phyloP scores from a whole-genome alignment of 2,888 invertebrate genomes.

The Latheticus oryzae region DNA sequence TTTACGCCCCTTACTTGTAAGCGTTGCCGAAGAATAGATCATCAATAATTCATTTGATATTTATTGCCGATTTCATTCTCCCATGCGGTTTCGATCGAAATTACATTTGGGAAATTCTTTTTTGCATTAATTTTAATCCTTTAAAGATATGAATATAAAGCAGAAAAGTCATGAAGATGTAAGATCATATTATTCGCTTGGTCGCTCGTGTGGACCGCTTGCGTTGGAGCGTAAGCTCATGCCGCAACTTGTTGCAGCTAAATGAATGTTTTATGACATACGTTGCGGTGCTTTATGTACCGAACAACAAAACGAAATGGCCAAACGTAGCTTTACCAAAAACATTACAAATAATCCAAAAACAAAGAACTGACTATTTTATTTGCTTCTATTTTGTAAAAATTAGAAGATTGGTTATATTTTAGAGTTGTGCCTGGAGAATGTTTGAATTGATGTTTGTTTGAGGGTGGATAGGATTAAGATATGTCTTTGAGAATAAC shows the following conservation, averaged over 20 bases:
- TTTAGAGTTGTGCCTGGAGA: neutral
- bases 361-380: too few species aligned
- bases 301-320: slow-evolving; percentile 24
- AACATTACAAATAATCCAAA: neutral
- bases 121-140: slow-evolving; percentile 15
- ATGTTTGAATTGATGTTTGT: slow-evolving; percentile 8
- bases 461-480: too few species aligned
- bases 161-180: slow-evolving; percentile 44
- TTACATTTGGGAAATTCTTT: slow-evolving; percentile 25
- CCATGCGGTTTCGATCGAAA: slow-evolving; percentile 19
- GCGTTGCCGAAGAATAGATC: slow-evolving; percentile 50
- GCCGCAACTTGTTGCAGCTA: slow-evolving; percentile 46
- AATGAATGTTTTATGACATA: slow-evolving; percentile 48
- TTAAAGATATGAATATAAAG: slow-evolving; percentile 6
- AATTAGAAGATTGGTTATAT: too few species aligned
- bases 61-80: slow-evolving; percentile 49
- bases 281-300: slow-evolving; percentile 30
- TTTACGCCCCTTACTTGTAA: slow-evolving; percentile 55
- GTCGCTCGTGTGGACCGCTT: slow-evolving; percentile 43
- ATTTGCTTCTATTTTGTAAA: too few species aligned
- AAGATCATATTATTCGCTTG: slow-evolving; percentile 47
- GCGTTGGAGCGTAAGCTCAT: slow-evolving; percentile 41
- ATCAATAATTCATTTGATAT: slow-evolving; percentile 58
- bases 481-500: slow-evolving; percentile 15
- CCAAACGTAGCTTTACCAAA: neutral